Evolutionary conservation across 1,140 invertebrate species (phyloP), one percentile per base, ranked within the genome.

Genomic region (Reticulitermes speratus): DNA sequence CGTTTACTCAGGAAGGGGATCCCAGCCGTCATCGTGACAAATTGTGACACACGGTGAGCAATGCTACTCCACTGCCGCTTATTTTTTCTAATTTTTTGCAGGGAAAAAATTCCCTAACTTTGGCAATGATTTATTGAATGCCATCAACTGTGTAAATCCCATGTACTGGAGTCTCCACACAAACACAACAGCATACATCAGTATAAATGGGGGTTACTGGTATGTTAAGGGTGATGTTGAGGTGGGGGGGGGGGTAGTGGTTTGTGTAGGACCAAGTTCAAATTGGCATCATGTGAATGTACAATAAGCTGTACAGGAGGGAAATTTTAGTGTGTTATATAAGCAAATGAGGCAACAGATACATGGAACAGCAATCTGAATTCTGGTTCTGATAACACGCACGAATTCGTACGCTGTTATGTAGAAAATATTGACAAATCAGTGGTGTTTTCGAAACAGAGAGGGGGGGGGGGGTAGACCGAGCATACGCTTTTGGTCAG

Each of bases 81-180:
- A 19, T 16, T 55, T 55, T 21, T 55, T 55, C 19, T 21, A 55
- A 19, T 55, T 55, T 55, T 55, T 48, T 48, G 48, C 48, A 16
- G 19, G 14, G 52, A 16, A 21, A 55, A 55, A 75, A 75, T n/a
- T 75, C 65, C n/a, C 25, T 75, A 75, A 75, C 65, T 75, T 75
- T 75, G 65, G n/a, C 52, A 75, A 30, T 75, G 65, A 75, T 75
- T 75, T 75, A 75, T 75, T 75, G 65, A 75, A 75, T n/a, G n/a
- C 65, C 65, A 30, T 75, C 65, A 75, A 75, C 1, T 75, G 25
- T n/a, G 25, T 30, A 75, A 75, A 75, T 75, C 65, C 65, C 65
- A 75, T 75, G 65, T 30, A 75, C 65, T 55, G 19, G 11, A 55
- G 19, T 55, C 52, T 55, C 52, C 52, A 21, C 19, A 48, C 45